Conservation (phyloP, 2,797 vertebrate genomes). For the Hephaestus fuliginosus region DNA sequence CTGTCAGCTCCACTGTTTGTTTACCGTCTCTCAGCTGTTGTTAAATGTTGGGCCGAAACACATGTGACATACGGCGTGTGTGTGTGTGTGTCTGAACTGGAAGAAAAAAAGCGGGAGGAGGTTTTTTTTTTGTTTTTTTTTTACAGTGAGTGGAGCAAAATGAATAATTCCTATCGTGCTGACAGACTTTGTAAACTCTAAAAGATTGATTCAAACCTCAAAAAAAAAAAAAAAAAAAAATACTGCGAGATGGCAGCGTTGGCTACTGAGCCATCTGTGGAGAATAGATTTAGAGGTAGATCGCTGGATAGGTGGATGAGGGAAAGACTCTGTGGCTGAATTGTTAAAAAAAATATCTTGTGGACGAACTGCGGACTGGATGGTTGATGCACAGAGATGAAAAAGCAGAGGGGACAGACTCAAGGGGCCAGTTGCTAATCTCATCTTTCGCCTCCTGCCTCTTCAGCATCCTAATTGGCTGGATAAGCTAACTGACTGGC, state of each 20-base stretch:
- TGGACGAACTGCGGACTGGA: not conserved
- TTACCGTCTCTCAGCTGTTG: conserved; percentile 2
- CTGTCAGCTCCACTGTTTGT: conserved; percentile 31
- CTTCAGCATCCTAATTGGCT: conserved; percentile 36
- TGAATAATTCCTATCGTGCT: conserved; percentile 12
- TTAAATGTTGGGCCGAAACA: conserved; percentile 11
- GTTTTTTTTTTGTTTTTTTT: conserved; percentile 2
- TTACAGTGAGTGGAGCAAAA: conserved; percentile 27
- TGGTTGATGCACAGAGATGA: not conserved
- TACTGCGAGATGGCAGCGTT: conserved; percentile 21
- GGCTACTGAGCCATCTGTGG: conserved; percentile 6
- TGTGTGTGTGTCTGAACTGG: not conserved
- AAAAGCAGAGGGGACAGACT: conserved; percentile 3
- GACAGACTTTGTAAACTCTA: conserved; percentile 34
- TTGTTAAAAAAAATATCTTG: not conserved
- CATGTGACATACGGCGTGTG: not conserved
- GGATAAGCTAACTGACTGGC: conserved; percentile 37
- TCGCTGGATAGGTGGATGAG: not conserved
- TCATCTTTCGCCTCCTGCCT: conserved; percentile 10
- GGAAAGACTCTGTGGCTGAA: not conserved
- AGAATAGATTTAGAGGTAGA: conserved; percentile 1
- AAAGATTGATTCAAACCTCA: conserved; percentile 13
- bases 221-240: conserved; percentile 27
- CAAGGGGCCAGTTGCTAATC: not conserved
- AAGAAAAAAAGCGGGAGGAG: not conserved